Base-by-base conservation (phyloP, 2,888 invertebrate genomes). In the Diloba caeruleocephala region DNA sequence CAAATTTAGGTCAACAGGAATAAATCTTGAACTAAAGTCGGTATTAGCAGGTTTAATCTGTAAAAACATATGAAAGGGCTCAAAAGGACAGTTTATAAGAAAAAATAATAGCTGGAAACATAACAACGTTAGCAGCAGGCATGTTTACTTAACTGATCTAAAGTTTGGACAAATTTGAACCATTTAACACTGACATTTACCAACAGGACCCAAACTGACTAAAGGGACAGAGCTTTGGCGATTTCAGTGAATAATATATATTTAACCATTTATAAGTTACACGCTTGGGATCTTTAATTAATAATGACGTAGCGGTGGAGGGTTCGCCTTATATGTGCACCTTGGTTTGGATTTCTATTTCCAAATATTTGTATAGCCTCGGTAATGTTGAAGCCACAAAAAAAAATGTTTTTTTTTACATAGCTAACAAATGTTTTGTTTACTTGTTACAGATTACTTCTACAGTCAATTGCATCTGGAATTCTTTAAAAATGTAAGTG, bases 101-200 rank as follows among this genome's bases (percentile, higher is more conserved):
- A 49, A 60, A 58, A 68, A 61, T 64, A 58, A 71, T 50, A 53
- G 45, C 26, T 8, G 26, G 17, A 53, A 31, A 49, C 51, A 48
- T 36, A 43, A 46, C 60, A 32, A 38, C 37, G 56, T 62, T 60
- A 62, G 38, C 7, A 17, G n/a, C 7, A 19, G 34, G 46, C 10
- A 51, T 59, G 71, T 79, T 76, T 71, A 50, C 67, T 51, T 70
- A 71, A 55, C 53, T 52, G 59, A 71, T 75, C 46, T 58, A 62
- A 74, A 74, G 65, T 73, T 71, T 62, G 45, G 52, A 68, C 74
- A 69, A 66, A 79, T 76, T 76, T 62, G 56, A 44, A 62, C 67
- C 65, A 73, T 74, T 78, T 66, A 49, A 50, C 39, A 50, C 43
- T 34, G 61, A 56, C 61, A 34, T 29, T 37, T 37, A 52, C 51